These are phyloP conservation scores for Colius striatus DNA, from an alignment of 2,113 vertebrate species.

Conservation along the genomic window DNA sequence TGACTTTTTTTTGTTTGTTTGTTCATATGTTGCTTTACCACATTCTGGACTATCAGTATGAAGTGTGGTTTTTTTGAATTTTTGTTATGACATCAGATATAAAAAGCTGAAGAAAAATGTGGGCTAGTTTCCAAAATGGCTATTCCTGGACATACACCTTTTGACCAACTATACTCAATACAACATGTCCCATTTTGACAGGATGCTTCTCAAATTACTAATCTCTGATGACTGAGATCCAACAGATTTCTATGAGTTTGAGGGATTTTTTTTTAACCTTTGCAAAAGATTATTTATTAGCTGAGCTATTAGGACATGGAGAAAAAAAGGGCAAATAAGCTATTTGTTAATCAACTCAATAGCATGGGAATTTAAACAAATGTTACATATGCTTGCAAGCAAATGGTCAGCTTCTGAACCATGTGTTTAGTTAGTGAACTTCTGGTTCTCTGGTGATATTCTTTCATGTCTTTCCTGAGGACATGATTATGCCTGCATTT, in stretches of 20 bases:
- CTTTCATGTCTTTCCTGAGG: slow-evolving; percentile 55
- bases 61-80: neutral
- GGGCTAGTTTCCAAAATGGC: neutral
- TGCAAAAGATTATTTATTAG: slow-evolving; percentile 11
- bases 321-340: neutral
- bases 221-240: neutral
- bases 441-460: slow-evolving; percentile 29
- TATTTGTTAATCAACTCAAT: slow-evolving; percentile 53
- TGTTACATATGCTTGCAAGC: slow-evolving; percentile 62
- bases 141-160: neutral
- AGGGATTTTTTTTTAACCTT: neutral
- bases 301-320: neutral
- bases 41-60: neutral
- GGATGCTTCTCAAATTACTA: neutral
- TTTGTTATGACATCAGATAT: neutral
- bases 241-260: neutral
- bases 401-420: slow-evolving; percentile 67
- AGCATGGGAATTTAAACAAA: slow-evolving; percentile 65
- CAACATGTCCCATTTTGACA: neutral
- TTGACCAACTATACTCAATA: neutral
- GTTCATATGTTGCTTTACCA: neutral
- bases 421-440: slow-evolving; percentile 53
- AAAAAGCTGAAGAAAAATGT: neutral
- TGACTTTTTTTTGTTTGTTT: neutral
- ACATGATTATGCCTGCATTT: slow-evolving; percentile 41